These are phyloP conservation scores for Lycia hirtaria DNA, from an alignment of 2,888 invertebrate species.

Conservation along the genomic window DNA sequence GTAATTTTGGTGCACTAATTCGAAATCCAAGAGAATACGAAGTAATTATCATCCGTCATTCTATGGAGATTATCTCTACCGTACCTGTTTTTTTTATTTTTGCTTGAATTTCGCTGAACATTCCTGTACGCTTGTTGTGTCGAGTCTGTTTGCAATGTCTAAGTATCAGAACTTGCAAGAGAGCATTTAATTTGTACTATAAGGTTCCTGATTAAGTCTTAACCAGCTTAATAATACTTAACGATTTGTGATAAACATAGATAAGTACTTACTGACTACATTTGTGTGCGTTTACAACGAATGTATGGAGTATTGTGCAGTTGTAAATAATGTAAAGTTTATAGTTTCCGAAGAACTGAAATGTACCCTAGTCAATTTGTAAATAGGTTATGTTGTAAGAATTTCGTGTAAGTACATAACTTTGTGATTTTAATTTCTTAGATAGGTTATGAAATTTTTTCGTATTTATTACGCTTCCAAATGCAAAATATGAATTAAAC, in stretches of 20 bases:
- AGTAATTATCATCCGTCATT: neutral
- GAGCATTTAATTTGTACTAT: conserved; percentile 40
- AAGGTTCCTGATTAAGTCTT: conserved; percentile 72
- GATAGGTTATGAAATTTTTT: conserved; percentile 77
- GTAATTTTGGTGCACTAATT: neutral
- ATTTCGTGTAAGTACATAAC: conserved; percentile 73
- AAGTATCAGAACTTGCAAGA: conserved; percentile 30
- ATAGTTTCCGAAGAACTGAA: conserved; percentile 81
- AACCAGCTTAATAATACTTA: conserved; percentile 50
- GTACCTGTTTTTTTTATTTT: conserved; percentile 16
- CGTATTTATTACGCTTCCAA: conserved; percentile 86
- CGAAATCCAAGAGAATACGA: neutral
- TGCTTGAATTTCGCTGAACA: conserved; percentile 20
- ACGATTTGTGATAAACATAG: conserved; percentile 79
- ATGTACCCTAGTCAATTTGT: conserved; percentile 85
- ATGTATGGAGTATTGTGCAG: conserved; percentile 54
- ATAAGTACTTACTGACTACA: conserved; percentile 61
- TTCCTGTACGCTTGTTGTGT: conserved; percentile 20
- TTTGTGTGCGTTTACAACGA: conserved; percentile 49
- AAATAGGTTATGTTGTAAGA: conserved; percentile 70
- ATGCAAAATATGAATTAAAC: conserved; percentile 83
- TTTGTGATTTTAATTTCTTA: conserved; percentile 82
- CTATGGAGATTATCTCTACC: conserved; percentile 3
- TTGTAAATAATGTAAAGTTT: conserved; percentile 64
- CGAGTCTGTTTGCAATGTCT: conserved; percentile 10